These are phyloP conservation scores for Pediacus dermestoides DNA, from an alignment of 2,888 invertebrate genomes.

Conservation along the genomic window DNA sequence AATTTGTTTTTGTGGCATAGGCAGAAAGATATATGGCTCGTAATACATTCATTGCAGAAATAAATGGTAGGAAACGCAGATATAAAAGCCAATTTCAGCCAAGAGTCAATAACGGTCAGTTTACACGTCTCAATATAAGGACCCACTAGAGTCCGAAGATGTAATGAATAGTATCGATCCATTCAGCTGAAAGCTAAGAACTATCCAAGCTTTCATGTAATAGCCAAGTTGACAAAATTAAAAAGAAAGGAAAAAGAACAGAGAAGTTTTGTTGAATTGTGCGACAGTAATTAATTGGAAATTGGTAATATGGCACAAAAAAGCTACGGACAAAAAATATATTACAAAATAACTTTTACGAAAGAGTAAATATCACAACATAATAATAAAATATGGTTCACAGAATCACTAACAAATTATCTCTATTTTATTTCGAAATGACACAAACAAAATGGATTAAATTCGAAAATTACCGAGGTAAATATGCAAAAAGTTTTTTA, in stretches of 20 bases:
- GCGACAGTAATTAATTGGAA: too few species aligned
- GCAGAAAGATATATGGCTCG: constrained; percentile 14
- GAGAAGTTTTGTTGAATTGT: too few species aligned
- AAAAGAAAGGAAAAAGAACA: too few species aligned
- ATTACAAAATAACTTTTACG: too few species aligned
- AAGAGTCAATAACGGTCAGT: constrained; percentile 46
- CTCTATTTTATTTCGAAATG: too few species aligned
- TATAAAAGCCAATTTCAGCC: constrained; percentile 43
- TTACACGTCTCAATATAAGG: constrained; percentile 45
- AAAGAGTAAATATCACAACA: too few species aligned
- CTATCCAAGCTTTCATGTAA: not conserved
- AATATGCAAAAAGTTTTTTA: too few species aligned
- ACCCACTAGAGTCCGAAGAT: constrained; percentile 38
- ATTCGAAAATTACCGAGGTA: not conserved
- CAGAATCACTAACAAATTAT: too few species aligned
- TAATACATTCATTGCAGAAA: constrained; percentile 29
- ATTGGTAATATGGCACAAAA: too few species aligned
- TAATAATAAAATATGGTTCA: too few species aligned
- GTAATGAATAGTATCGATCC: constrained; percentile 43
- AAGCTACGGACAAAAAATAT: too few species aligned
- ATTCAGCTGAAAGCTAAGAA: not conserved
- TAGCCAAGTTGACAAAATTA: too few species aligned
- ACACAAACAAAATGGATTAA: not conserved
- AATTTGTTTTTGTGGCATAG: constrained; percentile 12
- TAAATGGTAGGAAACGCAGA: constrained; percentile 36